Base-by-base conservation (phyloP, 2,888 invertebrate species). In the Ptychoptera albimana region DNA sequence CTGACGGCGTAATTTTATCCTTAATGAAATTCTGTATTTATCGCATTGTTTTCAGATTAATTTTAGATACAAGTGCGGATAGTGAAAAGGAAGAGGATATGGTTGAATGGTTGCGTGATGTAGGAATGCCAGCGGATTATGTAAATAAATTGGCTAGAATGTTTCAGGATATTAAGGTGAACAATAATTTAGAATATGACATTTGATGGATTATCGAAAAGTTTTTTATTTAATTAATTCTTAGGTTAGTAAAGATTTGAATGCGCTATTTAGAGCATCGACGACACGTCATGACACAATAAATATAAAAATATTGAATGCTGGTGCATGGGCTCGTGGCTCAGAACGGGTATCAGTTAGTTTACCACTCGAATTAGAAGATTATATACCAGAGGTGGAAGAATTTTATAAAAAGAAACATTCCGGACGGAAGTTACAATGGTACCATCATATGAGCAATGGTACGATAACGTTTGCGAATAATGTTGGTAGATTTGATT, bases 361-460 rank as follows among this genome's bases (percentile, higher is more conserved):
- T 62, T 75, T 98, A 57, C 98, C 98, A 13, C 75, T 93, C 56
- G 97, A 98, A 67, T 68, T 98, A 53, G 98, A 99, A 67, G 98
- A 99, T 64, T 94, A 94, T 63, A 94, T 98, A 57, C 97, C 97
- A 2, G 96, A 98, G 68, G 89, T 98, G 16, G 98, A 98, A 68
- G 94, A 96, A 51, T 97, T 97, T 69, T 98, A 98, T 64, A 85
- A 89, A 63, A 88, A 84, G 58, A 94, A 96, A 65, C 97, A 98
- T 70, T 92, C 86, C 55, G 98, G 98, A 8, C 74, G 98, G 45
- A 97, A 97, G 64, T 70, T 98, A 46, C 93, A 94, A 67, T 98
- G 98, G 98, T 85, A 97, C 66, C 97, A 98, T 68, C 94, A 97
- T 59, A 97, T 97, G 96, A 94, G 96, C 51, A 97, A 97, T 68